phyloP scores from a whole-genome alignment of 2,113 vertebrate genomes.

The Protobothrops mucrosquamatus region DNA sequence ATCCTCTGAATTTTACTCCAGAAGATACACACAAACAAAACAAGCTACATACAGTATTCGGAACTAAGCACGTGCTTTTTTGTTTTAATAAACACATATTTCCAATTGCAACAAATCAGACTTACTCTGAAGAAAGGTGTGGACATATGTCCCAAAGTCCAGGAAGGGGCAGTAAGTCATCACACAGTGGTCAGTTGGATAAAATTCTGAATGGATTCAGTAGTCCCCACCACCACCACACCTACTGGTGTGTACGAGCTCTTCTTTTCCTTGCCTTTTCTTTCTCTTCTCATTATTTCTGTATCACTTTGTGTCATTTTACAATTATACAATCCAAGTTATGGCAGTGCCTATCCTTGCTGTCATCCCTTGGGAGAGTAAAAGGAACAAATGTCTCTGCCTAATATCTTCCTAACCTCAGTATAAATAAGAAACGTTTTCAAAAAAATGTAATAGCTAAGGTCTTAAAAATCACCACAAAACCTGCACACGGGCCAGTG shows the following conservation, averaged over 20 bases:
- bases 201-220: conserved; percentile 58
- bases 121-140: conserved; percentile 38
- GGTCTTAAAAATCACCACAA: conserved; percentile 28
- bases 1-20: background rate
- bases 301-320: background rate
- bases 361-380: conserved; percentile 35
- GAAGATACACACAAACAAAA: background rate
- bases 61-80: background rate
- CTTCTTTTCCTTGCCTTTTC: background rate
- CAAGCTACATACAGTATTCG: background rate
- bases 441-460: conserved; percentile 53
- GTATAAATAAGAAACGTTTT: conserved; percentile 62
- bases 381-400: conserved; percentile 35
- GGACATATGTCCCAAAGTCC: background rate
- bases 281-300: background rate
- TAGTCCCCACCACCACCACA: conserved; percentile 38
- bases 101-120: conserved; percentile 52
- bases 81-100: conserved; percentile 1
- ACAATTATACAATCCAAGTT: background rate
- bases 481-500: conserved; percentile 37
- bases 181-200: background rate
- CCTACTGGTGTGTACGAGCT: background rate
- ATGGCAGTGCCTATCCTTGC: rapidly evolving
- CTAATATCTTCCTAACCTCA: conserved; percentile 56
- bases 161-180: conserved; percentile 16